Conservation (phyloP, 2,113 vertebrate genomes). For the Eulemur rufifrons region DNA sequence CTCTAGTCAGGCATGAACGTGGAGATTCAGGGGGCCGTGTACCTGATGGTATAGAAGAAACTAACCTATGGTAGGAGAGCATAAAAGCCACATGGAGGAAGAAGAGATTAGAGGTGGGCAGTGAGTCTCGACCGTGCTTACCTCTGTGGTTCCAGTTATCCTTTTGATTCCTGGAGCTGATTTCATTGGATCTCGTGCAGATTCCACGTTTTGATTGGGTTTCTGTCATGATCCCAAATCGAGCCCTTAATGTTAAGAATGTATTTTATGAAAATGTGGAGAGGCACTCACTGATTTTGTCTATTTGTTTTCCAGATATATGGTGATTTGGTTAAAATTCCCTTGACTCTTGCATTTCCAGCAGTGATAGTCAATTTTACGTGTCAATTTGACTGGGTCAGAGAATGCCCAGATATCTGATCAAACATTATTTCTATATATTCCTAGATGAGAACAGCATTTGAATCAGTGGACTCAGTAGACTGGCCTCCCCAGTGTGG, state of each 20-base stretch:
- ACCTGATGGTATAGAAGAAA: neutral
- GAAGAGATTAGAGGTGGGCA: neutral
- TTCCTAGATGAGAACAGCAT: neutral
- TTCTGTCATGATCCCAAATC: neutral
- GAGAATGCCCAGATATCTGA: neutral
- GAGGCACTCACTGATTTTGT: neutral
- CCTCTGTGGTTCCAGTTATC: neutral
- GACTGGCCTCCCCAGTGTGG: neutral
- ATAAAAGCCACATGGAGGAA: neutral
- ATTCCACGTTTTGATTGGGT: neutral
- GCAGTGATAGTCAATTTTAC: neutral
- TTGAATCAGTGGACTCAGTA: neutral
- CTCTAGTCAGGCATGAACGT: neutral
- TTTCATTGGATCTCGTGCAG: neutral
- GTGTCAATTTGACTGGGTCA: neutral
- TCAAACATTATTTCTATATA: neutral
- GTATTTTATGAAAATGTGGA: neutral
- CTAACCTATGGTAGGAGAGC: neutral
- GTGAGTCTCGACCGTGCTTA: neutral
- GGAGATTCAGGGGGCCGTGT: neutral
- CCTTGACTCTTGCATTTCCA: neutral
- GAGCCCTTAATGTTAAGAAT: neutral
- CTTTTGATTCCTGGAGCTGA: neutral
- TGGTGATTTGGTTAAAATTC: neutral
- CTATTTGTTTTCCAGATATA: neutral